These are phyloP conservation scores for Pampus argenteus DNA, from an alignment of 2,797 vertebrate genomes.

Conservation along the genomic window DNA sequence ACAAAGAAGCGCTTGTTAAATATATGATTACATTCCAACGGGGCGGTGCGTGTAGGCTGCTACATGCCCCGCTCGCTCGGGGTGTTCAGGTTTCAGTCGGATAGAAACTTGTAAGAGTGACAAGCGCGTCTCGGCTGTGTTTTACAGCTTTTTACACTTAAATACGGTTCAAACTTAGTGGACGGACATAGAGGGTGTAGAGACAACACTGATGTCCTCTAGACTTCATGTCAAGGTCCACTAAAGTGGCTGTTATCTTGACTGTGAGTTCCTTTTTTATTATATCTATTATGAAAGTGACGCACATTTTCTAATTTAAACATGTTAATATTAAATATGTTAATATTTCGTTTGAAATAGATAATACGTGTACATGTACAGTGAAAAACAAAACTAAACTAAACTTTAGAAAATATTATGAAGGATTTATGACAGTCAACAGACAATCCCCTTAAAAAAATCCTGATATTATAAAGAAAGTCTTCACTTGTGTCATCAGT, in stretches of 20 bases:
- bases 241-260: neutral
- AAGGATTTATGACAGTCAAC: no score
- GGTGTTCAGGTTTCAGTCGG: neutral
- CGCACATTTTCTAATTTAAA: neutral
- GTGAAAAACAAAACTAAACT: no score
- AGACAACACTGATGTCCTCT: neutral
- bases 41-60: slow-evolving; percentile 5
- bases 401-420: no score
- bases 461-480: no score
- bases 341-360: no score
- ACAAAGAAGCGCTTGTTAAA: neutral
- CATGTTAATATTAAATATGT: no score
- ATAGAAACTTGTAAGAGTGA: neutral
- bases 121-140: neutral
- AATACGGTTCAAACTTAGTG: neutral
- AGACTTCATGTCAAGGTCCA: neutral
- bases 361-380: neutral
- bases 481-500: no score
- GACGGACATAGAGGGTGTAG: slow-evolving; percentile 39
- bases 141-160: neutral
- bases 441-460: no score
- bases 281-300: neutral
- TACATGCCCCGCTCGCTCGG: slow-evolving; percentile 6
- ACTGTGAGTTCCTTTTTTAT: neutral
- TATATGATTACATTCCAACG: accelerated